Evolutionary conservation across 2,888 invertebrate species (phyloP).

Genomic region (Drosophila mayaguana): DNA sequence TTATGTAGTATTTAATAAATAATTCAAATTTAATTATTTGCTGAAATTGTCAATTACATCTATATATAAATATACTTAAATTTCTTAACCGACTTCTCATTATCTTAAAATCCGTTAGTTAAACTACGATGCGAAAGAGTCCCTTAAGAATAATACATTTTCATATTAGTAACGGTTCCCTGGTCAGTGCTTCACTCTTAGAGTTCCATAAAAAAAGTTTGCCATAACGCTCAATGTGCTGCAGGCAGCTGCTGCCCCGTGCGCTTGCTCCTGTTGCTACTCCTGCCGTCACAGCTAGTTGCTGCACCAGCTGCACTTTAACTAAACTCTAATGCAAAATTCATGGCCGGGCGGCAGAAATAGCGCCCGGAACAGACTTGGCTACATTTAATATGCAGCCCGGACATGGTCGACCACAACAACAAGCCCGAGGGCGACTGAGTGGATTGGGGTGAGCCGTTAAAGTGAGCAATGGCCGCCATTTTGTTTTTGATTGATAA

Average conservation of each 20-base stretch:
- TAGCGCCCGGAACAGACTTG: slow-evolving; percentile 45
- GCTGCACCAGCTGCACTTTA: slow-evolving; percentile 79
- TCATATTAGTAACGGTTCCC: slow-evolving; percentile 26
- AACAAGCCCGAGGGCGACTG: slow-evolving; percentile 16
- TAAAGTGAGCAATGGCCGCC: slow-evolving; percentile 63
- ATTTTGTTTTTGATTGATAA: slow-evolving; percentile 72
- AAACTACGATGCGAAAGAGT: not conserved
- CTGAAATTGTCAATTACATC: too few species aligned
- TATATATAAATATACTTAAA: too few species aligned
- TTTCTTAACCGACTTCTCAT: not conserved
- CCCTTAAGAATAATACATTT: slow-evolving; percentile 32
- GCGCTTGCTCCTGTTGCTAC: not conserved
- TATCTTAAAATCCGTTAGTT: not conserved
- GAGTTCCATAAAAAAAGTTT: slow-evolving; percentile 32
- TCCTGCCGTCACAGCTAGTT: slow-evolving; percentile 16
- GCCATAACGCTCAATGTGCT: slow-evolving; percentile 6
- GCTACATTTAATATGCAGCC: slow-evolving; percentile 71
- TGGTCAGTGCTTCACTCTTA: slow-evolving; percentile 9
- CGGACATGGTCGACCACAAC: slow-evolving; percentile 27
- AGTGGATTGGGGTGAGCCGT: slow-evolving; percentile 40
- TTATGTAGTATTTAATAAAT: too few species aligned
- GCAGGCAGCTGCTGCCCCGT: slow-evolving; percentile 2
- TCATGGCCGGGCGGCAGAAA: slow-evolving; percentile 68
- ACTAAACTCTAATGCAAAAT: slow-evolving; percentile 80
- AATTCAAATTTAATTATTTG: too few species aligned